These are phyloP conservation scores for Otolemur garnettii DNA, from an alignment of 2,113 vertebrate genomes.

Conservation along the genomic window DNA sequence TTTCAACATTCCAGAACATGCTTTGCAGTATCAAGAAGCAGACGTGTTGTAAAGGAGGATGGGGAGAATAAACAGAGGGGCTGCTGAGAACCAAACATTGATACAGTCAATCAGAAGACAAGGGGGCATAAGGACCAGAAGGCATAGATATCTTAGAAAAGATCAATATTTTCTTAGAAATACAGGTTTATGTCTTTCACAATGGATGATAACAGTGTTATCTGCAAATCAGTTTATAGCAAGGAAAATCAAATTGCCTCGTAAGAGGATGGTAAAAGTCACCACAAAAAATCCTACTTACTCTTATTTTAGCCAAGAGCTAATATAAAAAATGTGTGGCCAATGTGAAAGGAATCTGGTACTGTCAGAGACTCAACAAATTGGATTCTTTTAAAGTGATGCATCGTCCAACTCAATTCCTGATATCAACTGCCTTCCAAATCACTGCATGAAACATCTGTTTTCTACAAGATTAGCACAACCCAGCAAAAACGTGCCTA, in stretches of 20 bases:
- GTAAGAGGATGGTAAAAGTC: constrained; percentile 65
- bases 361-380: constrained; percentile 68
- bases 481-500: constrained; percentile 50
- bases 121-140: constrained; percentile 15
- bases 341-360: constrained; percentile 64
- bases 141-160: constrained; percentile 56
- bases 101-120: constrained; percentile 22
- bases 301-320: constrained; percentile 62
- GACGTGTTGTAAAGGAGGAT: neutral
- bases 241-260: constrained; percentile 66
- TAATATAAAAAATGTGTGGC: constrained; percentile 68
- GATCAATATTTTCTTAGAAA: constrained; percentile 63
- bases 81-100: neutral
- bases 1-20: constrained; percentile 27
- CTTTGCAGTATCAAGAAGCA: constrained; percentile 1
- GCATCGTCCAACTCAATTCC: constrained; percentile 28
- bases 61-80: neutral
- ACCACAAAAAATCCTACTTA: neutral
- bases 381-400: constrained; percentile 76
- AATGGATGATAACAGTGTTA: constrained; percentile 1
- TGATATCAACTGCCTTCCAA: constrained; percentile 64
- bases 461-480: constrained; percentile 70
- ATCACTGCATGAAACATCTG: constrained; percentile 77
- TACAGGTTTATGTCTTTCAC: constrained; percentile 48
- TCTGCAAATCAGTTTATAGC: constrained; percentile 32